Evolutionary conservation across 2,797 vertebrate species (phyloP).

Genomic region (Pteropus rufus): DNA sequence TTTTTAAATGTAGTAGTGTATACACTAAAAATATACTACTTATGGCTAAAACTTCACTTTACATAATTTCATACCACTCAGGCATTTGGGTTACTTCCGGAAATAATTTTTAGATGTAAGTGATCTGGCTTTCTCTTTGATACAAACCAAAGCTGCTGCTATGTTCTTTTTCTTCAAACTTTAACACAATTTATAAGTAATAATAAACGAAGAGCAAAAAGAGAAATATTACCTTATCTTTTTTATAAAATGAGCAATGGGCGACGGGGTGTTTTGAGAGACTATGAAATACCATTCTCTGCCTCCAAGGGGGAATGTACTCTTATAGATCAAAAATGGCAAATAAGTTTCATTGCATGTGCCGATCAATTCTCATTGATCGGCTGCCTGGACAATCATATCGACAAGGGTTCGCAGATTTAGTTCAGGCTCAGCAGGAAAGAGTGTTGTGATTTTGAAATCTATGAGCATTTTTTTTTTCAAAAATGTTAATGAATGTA

Average conservation of each 20-base stretch:
- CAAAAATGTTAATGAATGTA: neutral
- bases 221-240: neutral
- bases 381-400: neutral
- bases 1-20: neutral
- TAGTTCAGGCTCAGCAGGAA: neutral
- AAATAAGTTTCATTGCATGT: neutral
- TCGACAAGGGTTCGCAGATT: neutral
- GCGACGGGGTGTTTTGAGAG: neutral
- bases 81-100: neutral
- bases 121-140: neutral
- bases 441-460: neutral
- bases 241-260: neutral
- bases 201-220: neutral
- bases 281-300: neutral
- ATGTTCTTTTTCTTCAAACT: neutral
- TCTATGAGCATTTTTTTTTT: neutral
- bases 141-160: neutral
- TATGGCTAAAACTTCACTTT: neutral
- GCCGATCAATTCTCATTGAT: neutral
- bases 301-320: neutral
- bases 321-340: neutral
- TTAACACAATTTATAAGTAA: neutral
- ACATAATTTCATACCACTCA: neutral
- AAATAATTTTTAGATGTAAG: conserved; percentile 4
- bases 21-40: neutral